Percentiles rank a stretch among this genome's conserved stretches.
Conservation (phyloP, 2,888 invertebrate species). For the Julus scandinavius region DNA sequence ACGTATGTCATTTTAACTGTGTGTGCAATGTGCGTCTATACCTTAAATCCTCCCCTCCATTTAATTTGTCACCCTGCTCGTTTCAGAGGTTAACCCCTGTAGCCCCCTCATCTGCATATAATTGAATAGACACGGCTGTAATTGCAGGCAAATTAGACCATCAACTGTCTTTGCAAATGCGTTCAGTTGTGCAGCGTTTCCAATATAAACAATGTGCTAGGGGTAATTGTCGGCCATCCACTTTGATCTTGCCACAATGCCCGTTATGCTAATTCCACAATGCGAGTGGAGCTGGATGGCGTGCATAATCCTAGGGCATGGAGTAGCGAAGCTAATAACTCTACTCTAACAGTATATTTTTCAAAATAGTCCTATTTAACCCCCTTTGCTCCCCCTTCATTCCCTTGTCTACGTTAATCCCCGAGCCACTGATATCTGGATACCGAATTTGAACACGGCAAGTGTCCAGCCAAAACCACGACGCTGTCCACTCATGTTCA, state of each 20-base stretch:
- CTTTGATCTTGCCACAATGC: conserved; percentile 45
- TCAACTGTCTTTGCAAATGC: conserved; percentile 36
- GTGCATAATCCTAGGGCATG: conserved; percentile 44
- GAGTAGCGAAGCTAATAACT: conserved; percentile 24
- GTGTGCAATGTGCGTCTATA: not conserved
- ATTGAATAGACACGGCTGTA: conserved; percentile 44
- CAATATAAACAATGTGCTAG: conserved; percentile 31
- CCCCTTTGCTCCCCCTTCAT: not conserved
- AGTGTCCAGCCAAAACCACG: not conserved
- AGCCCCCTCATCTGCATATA: conserved; percentile 42
- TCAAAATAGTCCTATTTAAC: not conserved
- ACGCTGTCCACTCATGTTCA: not conserved
- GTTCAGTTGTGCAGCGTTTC: conserved; percentile 17
- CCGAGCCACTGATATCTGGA: not conserved
- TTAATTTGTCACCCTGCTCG: conserved; percentile 34
- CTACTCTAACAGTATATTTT: not conserved
- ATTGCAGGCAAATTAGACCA: conserved; percentile 41
- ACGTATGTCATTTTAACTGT: too few species aligned
- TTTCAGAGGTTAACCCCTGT: conserved; percentile 26
- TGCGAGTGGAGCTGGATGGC: not conserved
- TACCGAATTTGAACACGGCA: not conserved
- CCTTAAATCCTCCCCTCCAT: conserved; percentile 10
- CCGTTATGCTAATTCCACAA: conserved; percentile 25
- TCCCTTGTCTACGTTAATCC: not conserved
- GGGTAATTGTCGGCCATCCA: conserved; percentile 44